Percentiles rank a stretch among this genome's conserved stretches.
These are phyloP conservation scores for Drosophila nikananu DNA, from an alignment of 1,140 invertebrate genomes.

Conservation along the genomic window DNA sequence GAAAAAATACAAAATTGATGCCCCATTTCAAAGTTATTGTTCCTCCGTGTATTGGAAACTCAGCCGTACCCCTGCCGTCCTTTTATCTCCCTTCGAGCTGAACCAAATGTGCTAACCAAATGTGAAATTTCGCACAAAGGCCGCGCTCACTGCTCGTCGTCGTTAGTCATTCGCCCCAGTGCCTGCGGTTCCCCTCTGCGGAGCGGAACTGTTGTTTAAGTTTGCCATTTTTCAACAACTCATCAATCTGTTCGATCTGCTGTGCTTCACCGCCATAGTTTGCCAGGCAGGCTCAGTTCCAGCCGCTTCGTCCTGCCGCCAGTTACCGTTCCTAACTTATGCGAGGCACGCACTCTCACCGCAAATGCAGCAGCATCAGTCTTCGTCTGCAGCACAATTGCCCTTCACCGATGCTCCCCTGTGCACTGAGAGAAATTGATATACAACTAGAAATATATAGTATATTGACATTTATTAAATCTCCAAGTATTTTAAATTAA, in stretches of 20 bases:
- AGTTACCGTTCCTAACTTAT: slow-evolving; percentile 68
- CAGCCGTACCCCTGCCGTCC: not conserved
- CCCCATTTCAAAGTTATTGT: slow-evolving; percentile 11
- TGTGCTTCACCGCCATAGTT: slow-evolving; percentile 44
- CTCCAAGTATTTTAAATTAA: not conserved
- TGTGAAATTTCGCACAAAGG: slow-evolving; percentile 25
- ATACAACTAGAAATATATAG: no score
- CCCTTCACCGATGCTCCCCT: not conserved
- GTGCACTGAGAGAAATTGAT: slow-evolving; percentile 3
- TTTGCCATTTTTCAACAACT: slow-evolving; percentile 84
- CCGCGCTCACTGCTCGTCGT: slow-evolving; percentile 27
- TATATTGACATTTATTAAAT: not conserved
- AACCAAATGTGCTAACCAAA: slow-evolving; percentile 23
- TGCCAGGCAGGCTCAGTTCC: slow-evolving; percentile 49
- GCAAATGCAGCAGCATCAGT: slow-evolving; percentile 82
- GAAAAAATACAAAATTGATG: slow-evolving; percentile 6
- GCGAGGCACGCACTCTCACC: slow-evolving; percentile 79
- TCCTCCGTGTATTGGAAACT: not conserved
- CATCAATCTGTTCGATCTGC: slow-evolving; percentile 78
- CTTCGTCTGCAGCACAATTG: slow-evolving; percentile 66
- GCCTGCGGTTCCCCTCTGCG: slow-evolving; percentile 17
- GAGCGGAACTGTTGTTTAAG: slow-evolving; percentile 68
- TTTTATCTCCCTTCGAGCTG: not conserved
- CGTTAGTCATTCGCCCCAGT: slow-evolving; percentile 58
- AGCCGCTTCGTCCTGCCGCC: slow-evolving; percentile 30